Base-by-base conservation (phyloP, 1,140 invertebrate genomes). In the Platyura marginata region DNA sequence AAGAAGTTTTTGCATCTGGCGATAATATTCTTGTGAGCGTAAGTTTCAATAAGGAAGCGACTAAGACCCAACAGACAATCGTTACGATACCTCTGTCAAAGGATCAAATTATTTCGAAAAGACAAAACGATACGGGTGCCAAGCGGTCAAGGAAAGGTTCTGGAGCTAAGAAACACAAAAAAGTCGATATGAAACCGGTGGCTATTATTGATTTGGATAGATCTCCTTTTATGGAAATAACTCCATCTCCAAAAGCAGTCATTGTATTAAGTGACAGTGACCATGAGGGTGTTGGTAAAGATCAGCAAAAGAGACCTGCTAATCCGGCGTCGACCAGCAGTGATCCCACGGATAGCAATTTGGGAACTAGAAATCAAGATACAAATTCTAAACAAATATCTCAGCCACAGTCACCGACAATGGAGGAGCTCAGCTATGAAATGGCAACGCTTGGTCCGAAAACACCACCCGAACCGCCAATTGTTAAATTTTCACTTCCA, bases 11-110 rank as follows among this genome's bases (percentile, higher is more conserved):
- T 54, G 82, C 86, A 0, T 88, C 85, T 20, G 88, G 87, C 3
- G 85, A 90, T 60, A 90, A 89, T 54, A 91, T 92, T 42, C 67
- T 90, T 22, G 85, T 92, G 0, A 90, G 85, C 59, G 83, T 92
- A 5, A 89, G 84, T 59, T 92, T 91, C 57, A 82, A 81, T 52
- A 81, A 82, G 47, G 77, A 79, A 42, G 71, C 72, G 44, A 67
- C 70, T 40, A 65, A 46, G 20, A 59, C 70, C 46, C 60, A 69
- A 44, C 35, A 38, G 39, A 47, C 45, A 19, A 51, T 57, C 22
- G 51, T 55, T 2, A 57, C 49, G 22, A 32, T 61, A 43, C 54
- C 53, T 0, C 40, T 54, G 2, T 51, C 50, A n/a, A 47, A 55
- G 16, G 56, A 59, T 16, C 56, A 60, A 37, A 47, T 60, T 5